phyloP scores from a whole-genome alignment of 2,888 invertebrate genomes.

The Dione juno region DNA sequence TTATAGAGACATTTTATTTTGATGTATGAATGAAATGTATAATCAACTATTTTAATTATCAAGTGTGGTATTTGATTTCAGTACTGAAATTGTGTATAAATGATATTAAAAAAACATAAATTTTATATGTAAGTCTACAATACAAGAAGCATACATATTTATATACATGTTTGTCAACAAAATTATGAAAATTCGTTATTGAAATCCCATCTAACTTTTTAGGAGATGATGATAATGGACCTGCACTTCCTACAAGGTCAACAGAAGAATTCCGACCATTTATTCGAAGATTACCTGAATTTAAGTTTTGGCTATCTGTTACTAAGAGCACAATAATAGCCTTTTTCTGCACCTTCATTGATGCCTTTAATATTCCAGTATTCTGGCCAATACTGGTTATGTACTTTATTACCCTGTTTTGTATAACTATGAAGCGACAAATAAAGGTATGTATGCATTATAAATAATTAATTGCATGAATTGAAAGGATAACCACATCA shows the following conservation, averaged over 20 bases:
- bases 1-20: no score
- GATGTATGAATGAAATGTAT: no score
- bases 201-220: conserved; percentile 49
- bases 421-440: conserved; percentile 99
- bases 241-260: conserved; percentile 95
- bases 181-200: not conserved
- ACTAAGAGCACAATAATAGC: conserved; percentile 96
- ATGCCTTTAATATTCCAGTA: conserved; percentile 99
- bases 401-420: conserved; percentile 99
- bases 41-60: no score
- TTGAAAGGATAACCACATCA: no score
- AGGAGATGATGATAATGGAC: conserved; percentile 90
- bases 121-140: no score
- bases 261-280: conserved; percentile 99
- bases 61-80: no score
- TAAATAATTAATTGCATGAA: not conserved
- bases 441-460: conserved; percentile 92
- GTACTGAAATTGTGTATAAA: no score
- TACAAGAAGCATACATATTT: no score
- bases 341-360: conserved; percentile 96
- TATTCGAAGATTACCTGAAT: conserved; percentile 97
- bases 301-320: conserved; percentile 99
- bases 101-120: no score
- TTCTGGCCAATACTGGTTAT: conserved; percentile 99
- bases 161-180: not conserved